A percentile compares a stretch with the other conserved stretches of the same genome.
These are phyloP conservation scores for Channallabes apus DNA, from an alignment of 2,797 vertebrate genomes.

Conservation along the genomic window DNA sequence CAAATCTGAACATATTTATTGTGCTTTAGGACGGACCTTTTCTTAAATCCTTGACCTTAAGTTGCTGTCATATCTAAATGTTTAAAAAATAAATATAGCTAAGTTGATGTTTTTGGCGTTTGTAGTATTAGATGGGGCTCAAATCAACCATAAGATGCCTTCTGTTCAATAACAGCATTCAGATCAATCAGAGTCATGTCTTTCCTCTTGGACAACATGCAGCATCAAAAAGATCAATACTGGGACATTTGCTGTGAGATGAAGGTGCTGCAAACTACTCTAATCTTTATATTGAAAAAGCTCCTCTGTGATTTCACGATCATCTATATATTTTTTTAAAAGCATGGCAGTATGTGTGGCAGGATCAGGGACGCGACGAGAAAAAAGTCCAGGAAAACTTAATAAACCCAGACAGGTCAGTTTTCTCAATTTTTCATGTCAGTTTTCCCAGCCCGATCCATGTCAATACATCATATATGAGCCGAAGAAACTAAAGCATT, in stretches of 20 bases:
- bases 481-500: not conserved
- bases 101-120: not conserved
- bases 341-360: not conserved
- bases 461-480: not conserved
- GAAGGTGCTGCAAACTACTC: slow-evolving; percentile 42
- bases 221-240: slow-evolving; percentile 46
- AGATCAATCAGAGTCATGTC: slow-evolving; percentile 49
- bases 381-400: not conserved
- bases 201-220: slow-evolving; percentile 35
- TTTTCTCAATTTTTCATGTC: not conserved
- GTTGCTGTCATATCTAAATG: not conserved
- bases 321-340: not conserved
- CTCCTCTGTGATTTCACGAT: slow-evolving; percentile 9
- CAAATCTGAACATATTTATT: not conserved
- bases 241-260: slow-evolving; percentile 48
- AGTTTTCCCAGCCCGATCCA: not conserved
- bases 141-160: slow-evolving; percentile 30
- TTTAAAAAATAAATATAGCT: slow-evolving; percentile 12
- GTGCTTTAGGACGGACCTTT: not conserved
- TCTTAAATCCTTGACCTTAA: slow-evolving; percentile 26
- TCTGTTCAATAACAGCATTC: slow-evolving; percentile 15
- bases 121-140: slow-evolving; percentile 15
- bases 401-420: not conserved
- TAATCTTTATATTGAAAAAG: slow-evolving; percentile 45
- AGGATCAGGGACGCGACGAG: not conserved